Conservation (phyloP, 2,888 invertebrate species). For the Miltochrista miniata region DNA sequence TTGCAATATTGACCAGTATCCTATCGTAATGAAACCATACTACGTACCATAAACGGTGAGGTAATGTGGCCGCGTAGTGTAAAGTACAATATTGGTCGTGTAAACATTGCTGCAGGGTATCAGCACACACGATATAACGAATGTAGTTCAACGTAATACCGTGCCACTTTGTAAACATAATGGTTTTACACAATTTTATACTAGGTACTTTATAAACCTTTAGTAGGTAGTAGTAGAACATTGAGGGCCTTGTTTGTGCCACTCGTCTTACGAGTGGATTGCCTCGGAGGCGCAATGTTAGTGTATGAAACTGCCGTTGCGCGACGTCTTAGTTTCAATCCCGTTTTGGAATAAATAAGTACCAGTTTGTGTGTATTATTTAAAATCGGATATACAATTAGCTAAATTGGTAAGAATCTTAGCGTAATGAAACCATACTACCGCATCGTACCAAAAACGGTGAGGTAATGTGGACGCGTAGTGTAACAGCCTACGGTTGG, state of each 20-base stretch:
- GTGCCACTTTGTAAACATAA: neutral
- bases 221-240: too few relatives aligned
- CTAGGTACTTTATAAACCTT: too few relatives aligned
- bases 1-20: too few relatives aligned
- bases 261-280: too few relatives aligned
- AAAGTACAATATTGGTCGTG: slow-evolving; percentile 30
- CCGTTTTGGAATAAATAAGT: too few relatives aligned
- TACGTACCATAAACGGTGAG: slow-evolving; percentile 6
- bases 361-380: too few relatives aligned
- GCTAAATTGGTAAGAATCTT: neutral
- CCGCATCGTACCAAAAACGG: neutral
- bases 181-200: too few relatives aligned
- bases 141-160: neutral
- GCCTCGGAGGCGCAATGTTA: too few relatives aligned
- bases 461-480: slow-evolving; percentile 19
- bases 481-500: too few relatives aligned
- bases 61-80: slow-evolving; percentile 18
- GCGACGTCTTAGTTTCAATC: too few relatives aligned
- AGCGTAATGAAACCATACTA: neutral
- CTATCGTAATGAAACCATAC: neutral
- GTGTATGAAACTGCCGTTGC: too few relatives aligned
- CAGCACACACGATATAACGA: slow-evolving; percentile 15
- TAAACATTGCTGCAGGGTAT: slow-evolving; percentile 14
- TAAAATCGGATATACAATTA: neutral
- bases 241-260: too few relatives aligned